phyloP scores from a whole-genome alignment of 2,888 invertebrate genomes.

The Drosophila maculinotata region DNA sequence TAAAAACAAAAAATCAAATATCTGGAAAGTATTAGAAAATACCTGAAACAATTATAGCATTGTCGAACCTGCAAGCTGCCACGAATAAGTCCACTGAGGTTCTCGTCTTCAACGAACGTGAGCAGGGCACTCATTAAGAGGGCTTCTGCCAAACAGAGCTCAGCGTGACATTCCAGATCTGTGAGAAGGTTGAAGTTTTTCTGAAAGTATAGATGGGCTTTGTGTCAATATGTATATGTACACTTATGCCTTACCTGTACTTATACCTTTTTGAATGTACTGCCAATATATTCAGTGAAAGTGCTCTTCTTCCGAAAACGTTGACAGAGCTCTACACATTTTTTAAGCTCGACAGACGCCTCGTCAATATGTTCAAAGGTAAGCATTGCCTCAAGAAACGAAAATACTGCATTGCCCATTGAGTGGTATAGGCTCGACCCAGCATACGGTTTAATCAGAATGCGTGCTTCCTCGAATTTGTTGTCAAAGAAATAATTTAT shows the following conservation, averaged over 20 bases:
- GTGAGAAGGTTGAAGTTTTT: constrained; percentile 91
- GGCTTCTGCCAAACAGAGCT: constrained; percentile 97
- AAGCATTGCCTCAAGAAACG: constrained; percentile 96
- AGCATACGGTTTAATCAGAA: constrained; percentile 92
- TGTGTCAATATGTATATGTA: not conserved
- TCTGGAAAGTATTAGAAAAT: too few species aligned
- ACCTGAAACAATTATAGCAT: constrained; percentile 97
- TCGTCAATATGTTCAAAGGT: constrained; percentile 94
- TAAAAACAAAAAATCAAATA: too few species aligned
- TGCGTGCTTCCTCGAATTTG: constrained; percentile 92
- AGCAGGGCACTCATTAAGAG: constrained; percentile 94
- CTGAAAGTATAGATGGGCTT: constrained; percentile 82
- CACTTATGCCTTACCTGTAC: not conserved
- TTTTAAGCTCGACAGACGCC: constrained; percentile 91
- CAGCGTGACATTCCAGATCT: constrained; percentile 95
- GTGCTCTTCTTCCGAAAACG: constrained; percentile 86
- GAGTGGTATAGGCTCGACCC: constrained; percentile 96
- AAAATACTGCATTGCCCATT: constrained; percentile 94
- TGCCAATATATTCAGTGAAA: constrained; percentile 92
- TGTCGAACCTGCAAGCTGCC: constrained; percentile 96
- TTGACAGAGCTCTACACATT: constrained; percentile 92
- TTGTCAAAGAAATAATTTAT: constrained; percentile 97
- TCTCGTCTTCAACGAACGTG: constrained; percentile 97
- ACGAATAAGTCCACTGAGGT: constrained; percentile 94
- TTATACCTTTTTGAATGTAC: constrained; percentile 88